Base-by-base conservation (phyloP, 1,140 invertebrate genomes). In the Stenopsyche tienmushanensis region DNA sequence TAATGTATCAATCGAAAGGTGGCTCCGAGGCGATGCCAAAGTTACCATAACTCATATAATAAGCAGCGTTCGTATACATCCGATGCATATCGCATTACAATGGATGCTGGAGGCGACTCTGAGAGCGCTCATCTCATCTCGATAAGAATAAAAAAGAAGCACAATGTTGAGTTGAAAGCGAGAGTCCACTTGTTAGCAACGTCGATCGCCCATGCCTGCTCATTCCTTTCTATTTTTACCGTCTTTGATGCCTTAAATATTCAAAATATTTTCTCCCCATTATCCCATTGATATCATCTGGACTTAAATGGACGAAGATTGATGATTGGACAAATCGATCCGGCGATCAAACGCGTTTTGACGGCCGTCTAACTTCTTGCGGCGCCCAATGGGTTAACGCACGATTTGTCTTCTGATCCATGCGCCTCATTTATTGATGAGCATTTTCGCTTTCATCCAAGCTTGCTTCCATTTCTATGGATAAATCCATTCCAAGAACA, bases 261-360 rank as follows among this genome's bases (percentile, higher is more conserved):
- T 49, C 47, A 49, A 49, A 49, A 49, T 49, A 49, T 49, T 49
- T 49, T n/a, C n/a, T n/a, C n/a, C n/a, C n/a, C n/a, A n/a, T n/a
- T n/a, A n/a, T n/a, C 47, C 47, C 17, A 49, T 49, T 49, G 47
- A 49, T 45, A 39, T 13, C 7, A n/a, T 5, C 29, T 8, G n/a
- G 18, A 18, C 18, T 17, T 1, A 17, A 17, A 49, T 21, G 23
- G n/a, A n/a, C 13, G 13, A 29, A 25, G 50, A 53, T 53, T 53
- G 24, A 53, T 53, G 50, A 53, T 53, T 26, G 50, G 17, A 53
- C 50, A 53, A 53, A 53, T 53, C 50, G 50, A 53, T 26, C 50
- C 25, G 24, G 17, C 20, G 47, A 21, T 13, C 15, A 49, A 49
- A 23, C 21, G 47, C 47, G 47, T 49, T 49, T 49, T 49, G 21